These are phyloP conservation scores for Oceanodroma leucorhoa DNA, from an alignment of 2,797 vertebrate genomes.

Conservation along the genomic window DNA sequence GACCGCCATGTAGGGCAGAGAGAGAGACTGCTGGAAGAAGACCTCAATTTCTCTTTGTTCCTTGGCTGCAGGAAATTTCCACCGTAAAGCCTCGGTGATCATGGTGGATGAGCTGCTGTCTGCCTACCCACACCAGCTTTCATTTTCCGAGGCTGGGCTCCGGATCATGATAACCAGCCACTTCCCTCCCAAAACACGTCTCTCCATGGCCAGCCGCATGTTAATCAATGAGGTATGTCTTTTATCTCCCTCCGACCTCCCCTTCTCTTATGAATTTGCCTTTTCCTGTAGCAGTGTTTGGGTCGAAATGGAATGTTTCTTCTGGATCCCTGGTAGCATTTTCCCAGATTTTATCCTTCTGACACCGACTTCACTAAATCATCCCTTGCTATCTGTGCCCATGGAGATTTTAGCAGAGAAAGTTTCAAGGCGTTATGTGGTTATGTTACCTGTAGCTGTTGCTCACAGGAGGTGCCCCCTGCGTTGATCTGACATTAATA, in stretches of 20 bases:
- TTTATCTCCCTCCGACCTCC: background rate
- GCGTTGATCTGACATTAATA: background rate
- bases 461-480: background rate
- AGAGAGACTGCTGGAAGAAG: background rate
- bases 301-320: background rate
- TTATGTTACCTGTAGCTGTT: background rate
- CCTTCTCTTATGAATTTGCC: background rate
- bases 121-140: constrained; percentile 94
- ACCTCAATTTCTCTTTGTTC: background rate
- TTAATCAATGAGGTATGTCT: constrained; percentile 92
- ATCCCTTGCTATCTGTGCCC: background rate
- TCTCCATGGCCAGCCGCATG: constrained; percentile 99
- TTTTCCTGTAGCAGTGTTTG: background rate
- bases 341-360: background rate
- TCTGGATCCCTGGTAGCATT: background rate
- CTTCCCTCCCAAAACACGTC: constrained; percentile 94
- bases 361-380: background rate
- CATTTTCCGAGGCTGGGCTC: constrained; percentile 95
- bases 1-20: background rate
- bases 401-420: background rate
- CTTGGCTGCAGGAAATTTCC: constrained; percentile 84
- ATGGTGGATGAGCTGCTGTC: constrained; percentile 98
- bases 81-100: constrained; percentile 90
- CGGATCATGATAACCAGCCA: constrained; percentile 99
- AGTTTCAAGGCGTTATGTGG: background rate